phyloP scores from a whole-genome alignment of 2,888 invertebrate genomes.

The Caprella mutica region DNA sequence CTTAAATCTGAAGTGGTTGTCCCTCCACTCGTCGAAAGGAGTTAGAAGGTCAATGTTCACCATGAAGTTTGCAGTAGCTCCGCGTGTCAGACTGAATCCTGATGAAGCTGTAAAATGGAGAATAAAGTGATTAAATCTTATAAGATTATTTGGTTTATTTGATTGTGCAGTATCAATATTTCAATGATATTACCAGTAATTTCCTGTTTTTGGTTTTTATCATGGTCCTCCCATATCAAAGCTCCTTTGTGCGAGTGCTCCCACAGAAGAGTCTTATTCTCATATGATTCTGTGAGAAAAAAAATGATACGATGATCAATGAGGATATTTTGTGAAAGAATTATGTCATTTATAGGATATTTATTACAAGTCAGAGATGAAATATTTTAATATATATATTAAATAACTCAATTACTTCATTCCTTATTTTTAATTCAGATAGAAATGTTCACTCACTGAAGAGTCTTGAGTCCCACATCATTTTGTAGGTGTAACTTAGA shows the following conservation, averaged over 20 bases:
- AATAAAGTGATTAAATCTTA: no score
- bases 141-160: no score
- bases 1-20: conserved; percentile 22
- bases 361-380: no score
- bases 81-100: conserved; percentile 15
- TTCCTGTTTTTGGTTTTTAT: background rate
- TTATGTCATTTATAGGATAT: no score
- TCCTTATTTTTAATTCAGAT: no score
- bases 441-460: no score
- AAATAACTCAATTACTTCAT: no score
- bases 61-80: conserved; percentile 19
- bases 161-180: no score
- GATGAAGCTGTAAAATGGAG: no score
- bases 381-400: no score
- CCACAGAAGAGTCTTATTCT: background rate
- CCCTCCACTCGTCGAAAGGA: conserved; percentile 19
- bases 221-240: background rate
- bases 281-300: background rate
- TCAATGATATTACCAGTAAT: background rate
- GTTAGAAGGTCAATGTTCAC: conserved; percentile 19
- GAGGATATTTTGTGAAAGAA: no score
- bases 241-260: conserved; percentile 1
- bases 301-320: no score
- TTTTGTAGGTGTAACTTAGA: background rate
- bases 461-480: background rate